Evolutionary conservation across 2,888 invertebrate genomes (phyloP).

Genomic region (Macropis europaea): DNA sequence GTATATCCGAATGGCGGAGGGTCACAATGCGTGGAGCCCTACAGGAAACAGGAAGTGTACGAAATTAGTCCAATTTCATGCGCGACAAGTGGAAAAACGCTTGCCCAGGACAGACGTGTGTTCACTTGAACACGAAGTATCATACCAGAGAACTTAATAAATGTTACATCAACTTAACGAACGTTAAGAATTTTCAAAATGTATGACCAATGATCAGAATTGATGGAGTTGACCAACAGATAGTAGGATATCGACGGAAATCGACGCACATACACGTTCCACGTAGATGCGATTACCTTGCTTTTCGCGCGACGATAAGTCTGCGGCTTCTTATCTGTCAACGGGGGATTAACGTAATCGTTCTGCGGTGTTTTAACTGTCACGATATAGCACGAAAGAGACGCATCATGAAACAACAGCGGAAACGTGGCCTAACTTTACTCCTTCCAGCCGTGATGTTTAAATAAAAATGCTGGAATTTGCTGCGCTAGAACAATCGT

Average conservation of each 20-base stretch:
- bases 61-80: constrained; percentile 53
- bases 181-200: no score
- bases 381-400: not conserved
- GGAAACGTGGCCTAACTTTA: no score
- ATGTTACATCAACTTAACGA: no score
- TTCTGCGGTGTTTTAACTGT: constrained; percentile 15
- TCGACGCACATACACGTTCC: not conserved
- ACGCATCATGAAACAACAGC: not conserved
- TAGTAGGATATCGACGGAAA: no score
- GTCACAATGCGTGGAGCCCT: constrained; percentile 30
- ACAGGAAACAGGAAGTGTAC: constrained; percentile 52
- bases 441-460: no score
- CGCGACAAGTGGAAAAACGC: constrained; percentile 58
- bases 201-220: no score
- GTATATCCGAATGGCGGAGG: not conserved
- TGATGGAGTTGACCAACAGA: no score
- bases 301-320: constrained; percentile 37
- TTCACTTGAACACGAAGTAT: no score
- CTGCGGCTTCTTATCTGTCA: constrained; percentile 38
- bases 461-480: no score
- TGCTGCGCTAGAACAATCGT: no score
- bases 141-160: no score
- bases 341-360: constrained; percentile 33
- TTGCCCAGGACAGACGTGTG: constrained; percentile 40
- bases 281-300: constrained; percentile 11